Base-by-base conservation (phyloP, 1,140 invertebrate species). In the Micrasema minimum region DNA sequence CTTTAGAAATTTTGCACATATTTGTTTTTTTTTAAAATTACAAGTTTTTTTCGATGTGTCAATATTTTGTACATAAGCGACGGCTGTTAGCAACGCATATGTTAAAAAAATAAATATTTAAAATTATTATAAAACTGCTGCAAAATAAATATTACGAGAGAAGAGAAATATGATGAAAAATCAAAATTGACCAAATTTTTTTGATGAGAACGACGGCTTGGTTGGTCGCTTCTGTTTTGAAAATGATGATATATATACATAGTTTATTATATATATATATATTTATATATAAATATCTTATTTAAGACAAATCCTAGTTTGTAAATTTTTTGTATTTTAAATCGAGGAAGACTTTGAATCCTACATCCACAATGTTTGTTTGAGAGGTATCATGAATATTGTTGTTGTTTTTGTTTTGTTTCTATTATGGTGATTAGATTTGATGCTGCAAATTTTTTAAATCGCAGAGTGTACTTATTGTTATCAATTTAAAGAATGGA, bases 181-280 rank as follows among this genome's bases (percentile, higher is more conserved):
- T 37, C 20, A 59, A 69, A 74, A 71, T 65, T 71, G 72, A 74
- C 72, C 72, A 73, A 73, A n/a, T n/a, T 73, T 73, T 73, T 73
- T 55, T 73, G 46, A 73, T 61, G 67, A 67, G 41, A 43, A 23
- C 12, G 35, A 53, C 18, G 31, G 59, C 37, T 26, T 7, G 11
- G 22, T 10, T 6, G 11, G 38, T 53, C 43, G 45, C 20, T 37
- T 43, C 51, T 38, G 37, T 68, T 68, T 69, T 37, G 43, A 69
- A 69, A 69, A 62, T 66, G 57, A 65, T 66, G 12, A 46, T 53
- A 10, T 23, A 18, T 50, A 50, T 48, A 31, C 35, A 46, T 70
- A 70, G 7, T 69, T 35, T 51, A 69, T n/a, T 59, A 48, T 38
- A 45, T 22, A 43, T 26, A 48, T 61, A 48, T 66, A 59, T 31